Base-by-base conservation (phyloP, 1,140 invertebrate species). In the Coenobita brevimanus region DNA sequence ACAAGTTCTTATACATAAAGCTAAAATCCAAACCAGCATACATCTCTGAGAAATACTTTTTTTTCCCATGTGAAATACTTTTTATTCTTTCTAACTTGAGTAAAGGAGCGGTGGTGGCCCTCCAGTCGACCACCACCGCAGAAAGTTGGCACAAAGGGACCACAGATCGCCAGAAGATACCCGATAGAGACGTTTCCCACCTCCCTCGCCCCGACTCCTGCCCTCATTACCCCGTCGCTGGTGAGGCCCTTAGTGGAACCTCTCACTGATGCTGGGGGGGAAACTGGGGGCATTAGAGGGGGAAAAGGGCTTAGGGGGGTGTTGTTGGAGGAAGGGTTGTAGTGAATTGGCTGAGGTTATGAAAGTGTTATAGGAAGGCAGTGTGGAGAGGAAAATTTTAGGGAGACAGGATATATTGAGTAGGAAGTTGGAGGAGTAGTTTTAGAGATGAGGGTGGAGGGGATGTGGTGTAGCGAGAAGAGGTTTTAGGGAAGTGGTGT, bases 61-160 rank as follows among this genome's bases (percentile, higher is more conserved):
- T 13, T 57, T n/a, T 13, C n/a, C n/a, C 10, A 13, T 57, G 13
- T 13, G 54, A 57, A 57, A 57, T 57, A 13, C n/a, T 57, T n/a
- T 57, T 57, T 57, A 13, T 57, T 57, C 54, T 57, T 13, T n/a
- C n/a, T 57, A 57, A 10, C n/a, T n/a, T 13, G n/a, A n/a, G n/a
- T n/a, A 57, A 57, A 57, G n/a, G n/a, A 57, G n/a, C n/a, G n/a
- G 2, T 50, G 21, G 62, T 38, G 27, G 41, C 33, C 80, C 64
- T 67, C 80, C 62, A 17, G 64, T 71, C 67, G 64, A 41, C 24
- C 80, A 69, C 80, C 64, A 82, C 64, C 80, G 80, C 62, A 82
- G 36, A 82, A 82, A 82, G 67, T 82, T 82, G 80, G 64, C 80
- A 82, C 80, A 82, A 82, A 79, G 36, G 67, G 43, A 60, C 80